Base-by-base conservation (phyloP, 2,888 invertebrate species). In the Lasiommata megera region DNA sequence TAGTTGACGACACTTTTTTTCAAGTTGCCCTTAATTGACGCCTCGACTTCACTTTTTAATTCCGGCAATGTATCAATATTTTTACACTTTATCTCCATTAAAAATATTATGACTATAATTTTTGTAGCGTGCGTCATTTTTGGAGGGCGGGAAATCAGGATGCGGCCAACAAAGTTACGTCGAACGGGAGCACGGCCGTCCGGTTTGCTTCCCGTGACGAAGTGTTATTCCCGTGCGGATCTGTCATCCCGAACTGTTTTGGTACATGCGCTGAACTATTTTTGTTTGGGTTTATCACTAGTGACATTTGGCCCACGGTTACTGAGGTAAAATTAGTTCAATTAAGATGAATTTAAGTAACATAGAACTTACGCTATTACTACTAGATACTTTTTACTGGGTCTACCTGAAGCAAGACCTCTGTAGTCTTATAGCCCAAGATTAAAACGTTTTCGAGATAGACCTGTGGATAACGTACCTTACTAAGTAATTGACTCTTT, bases 131-230 rank as follows among this genome's bases (percentile, higher is more conserved):
- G 74, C 14, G 73, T 70, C 84, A 86, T 84, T 63, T 62, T 58
- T 66, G 71, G n/a, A n/a, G n/a, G 29, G n/a, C 11, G 38, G 12
- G 43, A 56, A 46, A 34, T 55, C 28, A 36, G 17, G 48, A 38
- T 44, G n/a, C n/a, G 67, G 63, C 56, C 56, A 67, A 58, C n/a
- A 67, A 66, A 57, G 59, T 53, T 31, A 6, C 16, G 3, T 60
- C 58, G 64, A 62, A 68, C 65, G 69, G 65, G 62, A 16, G 34
- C 65, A 80, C 86, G 77, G 79, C 84, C 83, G 77, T 68, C 67
- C 80, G 64, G 79, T 71, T 58, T 72, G 78, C 71, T 74, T 76
- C 70, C 80, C 70, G 70, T 74, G 75, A 76, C 76, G 76, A 74
- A 84, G 78, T 84, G 85, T 77, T 73, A 63, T 58, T 48, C 54